Evolutionary conservation across 37 sponge, comb jelly and placozoan genomes (phyloP), one percentile per base, ranked within the genome.

Genomic region (Oscarella lobularis): DNA sequence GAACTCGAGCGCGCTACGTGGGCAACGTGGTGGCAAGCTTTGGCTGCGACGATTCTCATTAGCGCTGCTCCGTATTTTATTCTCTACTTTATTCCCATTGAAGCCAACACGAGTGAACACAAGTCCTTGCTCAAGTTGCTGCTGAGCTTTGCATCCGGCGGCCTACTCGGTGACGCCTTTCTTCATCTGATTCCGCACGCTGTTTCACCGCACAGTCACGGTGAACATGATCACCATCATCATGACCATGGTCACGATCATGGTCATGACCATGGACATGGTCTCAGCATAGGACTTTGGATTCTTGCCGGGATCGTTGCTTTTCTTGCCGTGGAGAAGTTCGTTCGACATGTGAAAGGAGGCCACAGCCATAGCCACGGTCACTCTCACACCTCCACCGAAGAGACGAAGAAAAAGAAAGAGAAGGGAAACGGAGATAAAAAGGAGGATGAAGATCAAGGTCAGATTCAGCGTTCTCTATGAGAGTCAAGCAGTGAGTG

Each of bases 181-280:
- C 80, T 96, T 30, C 96, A 96, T 76, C 86, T 96, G 38, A 96
- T 96, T 32, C 96, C 96, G 0, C 96, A 96, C 65, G 96, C 96
- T 0, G 73, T 92, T 1, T 80, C 83, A 14, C 90, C 96, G 31
- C 95, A 94, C 70, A 33, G 60, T 66, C 83, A 83, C 40, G 38
- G 40, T 35, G 70, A 66, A 2, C 83, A 76, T 36, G 1, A 3
- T n/a, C 76, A 83, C 66, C 40, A 78, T 66, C 69, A 83, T 34
- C 78, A 81, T 0, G 67, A 36, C 6, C 79, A 83, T 39, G 66
- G 3, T 3, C 84, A 86, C 60, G 85, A 86, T 36, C 34, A 40
- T 41, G 76, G 75, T 1, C 76, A 78, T 41, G 37, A 30, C 30
- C 94, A 93, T 73, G 79, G 75, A 60, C 81, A 75, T 0, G 95